These are phyloP conservation scores for Strigamia maritima DNA, from an alignment of 2,888 invertebrate genomes.

Conservation along the genomic window DNA sequence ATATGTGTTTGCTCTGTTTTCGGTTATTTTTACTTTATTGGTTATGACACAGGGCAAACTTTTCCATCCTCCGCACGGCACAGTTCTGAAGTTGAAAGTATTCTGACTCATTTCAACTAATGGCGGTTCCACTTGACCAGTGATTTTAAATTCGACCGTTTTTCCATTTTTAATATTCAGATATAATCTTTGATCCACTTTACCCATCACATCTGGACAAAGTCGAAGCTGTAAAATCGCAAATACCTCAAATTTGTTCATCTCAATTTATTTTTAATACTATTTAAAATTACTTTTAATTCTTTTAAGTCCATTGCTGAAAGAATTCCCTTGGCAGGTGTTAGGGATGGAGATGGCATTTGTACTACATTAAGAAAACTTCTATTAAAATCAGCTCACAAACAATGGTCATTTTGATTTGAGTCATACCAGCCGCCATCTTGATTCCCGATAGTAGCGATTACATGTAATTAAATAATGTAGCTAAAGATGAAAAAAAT, in stretches of 20 bases:
- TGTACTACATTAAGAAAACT: not conserved
- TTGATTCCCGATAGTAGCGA: too few relatives aligned
- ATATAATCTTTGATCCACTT: not conserved
- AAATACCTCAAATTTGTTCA: not conserved
- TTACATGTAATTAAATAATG: not conserved
- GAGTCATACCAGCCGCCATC: too few relatives aligned
- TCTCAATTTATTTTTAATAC: not conserved
- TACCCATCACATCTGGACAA: not conserved
- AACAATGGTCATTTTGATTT: too few relatives aligned
- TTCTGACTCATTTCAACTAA: constrained; percentile 6
- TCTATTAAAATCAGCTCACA: not conserved
- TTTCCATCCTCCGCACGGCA: not conserved
- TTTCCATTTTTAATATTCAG: not conserved
- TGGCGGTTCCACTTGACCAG: constrained; percentile 1
- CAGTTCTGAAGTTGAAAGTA: not conserved
- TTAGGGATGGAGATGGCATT: not conserved
- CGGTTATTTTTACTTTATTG: not conserved
- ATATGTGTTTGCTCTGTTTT: not conserved
- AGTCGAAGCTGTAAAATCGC: not conserved
- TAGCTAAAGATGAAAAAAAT: constrained; percentile 6
- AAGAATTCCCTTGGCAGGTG: not conserved
- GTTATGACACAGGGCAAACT: not conserved
- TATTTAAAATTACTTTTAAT: not conserved
- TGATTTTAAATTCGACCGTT: constrained; percentile 19
- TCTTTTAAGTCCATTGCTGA: constrained; percentile 2